A percentile compares a stretch with the other conserved stretches of the same genome.
Conservation (phyloP, 2,888 invertebrate genomes). For the Spicauda simplicius region DNA sequence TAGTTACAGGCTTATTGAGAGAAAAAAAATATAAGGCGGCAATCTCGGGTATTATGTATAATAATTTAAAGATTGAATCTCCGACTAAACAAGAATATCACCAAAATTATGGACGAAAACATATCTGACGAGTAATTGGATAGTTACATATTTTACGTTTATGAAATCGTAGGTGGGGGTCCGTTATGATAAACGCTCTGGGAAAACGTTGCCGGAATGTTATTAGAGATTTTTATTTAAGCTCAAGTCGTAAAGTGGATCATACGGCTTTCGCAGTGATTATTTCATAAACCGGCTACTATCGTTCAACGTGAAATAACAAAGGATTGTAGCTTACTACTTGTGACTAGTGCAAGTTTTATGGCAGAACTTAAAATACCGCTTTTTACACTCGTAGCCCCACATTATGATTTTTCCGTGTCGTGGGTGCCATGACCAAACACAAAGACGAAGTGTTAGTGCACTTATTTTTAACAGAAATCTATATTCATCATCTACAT, state of each 20-base stretch:
- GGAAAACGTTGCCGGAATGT: conserved; percentile 67
- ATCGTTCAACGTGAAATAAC: conserved; percentile 15
- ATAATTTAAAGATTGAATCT: conserved; percentile 72
- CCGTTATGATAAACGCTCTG: conserved; percentile 65
- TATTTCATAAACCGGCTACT: conserved; percentile 38
- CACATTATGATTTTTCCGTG: neutral
- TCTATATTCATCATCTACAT: no score
- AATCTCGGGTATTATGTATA: conserved; percentile 64
- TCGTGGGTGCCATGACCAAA: no score
- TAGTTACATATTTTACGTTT: conserved; percentile 66
- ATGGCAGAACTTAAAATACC: neutral
- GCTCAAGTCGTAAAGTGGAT: conserved; percentile 69
- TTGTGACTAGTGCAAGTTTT: neutral
- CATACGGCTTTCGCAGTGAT: conserved; percentile 54
- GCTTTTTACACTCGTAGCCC: no score
- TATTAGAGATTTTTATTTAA: conserved; percentile 77
- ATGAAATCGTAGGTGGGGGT: conserved; percentile 56
- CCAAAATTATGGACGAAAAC: conserved; percentile 61
- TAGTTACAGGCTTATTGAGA: conserved; percentile 72
- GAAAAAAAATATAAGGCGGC: conserved; percentile 61
- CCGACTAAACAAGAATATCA: conserved; percentile 48
- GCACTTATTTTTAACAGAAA: no score
- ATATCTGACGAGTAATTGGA: conserved; percentile 66
- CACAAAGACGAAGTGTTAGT: no score
- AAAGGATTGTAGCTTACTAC: neutral